Evolutionary conservation across 2,797 vertebrate species (phyloP).

Genomic region (Octomys mimax): DNA sequence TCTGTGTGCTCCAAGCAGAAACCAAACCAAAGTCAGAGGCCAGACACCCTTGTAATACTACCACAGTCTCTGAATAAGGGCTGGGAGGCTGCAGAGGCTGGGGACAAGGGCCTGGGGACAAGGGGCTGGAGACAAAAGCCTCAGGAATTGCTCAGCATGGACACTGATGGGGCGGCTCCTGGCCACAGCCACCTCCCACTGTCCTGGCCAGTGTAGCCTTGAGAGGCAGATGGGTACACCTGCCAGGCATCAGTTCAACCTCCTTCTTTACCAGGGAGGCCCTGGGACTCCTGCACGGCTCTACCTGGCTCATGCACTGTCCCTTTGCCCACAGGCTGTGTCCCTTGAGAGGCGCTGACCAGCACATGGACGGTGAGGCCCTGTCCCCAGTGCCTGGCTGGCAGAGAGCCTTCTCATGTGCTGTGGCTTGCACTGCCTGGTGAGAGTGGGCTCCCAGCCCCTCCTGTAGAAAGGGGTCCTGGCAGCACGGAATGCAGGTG

Average conservation of each 20-base stretch:
- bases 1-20: conserved; percentile 72
- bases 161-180: not conserved
- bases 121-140: not conserved
- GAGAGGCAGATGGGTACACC: not conserved
- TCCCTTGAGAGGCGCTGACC: not conserved
- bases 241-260: not conserved
- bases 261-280: not conserved
- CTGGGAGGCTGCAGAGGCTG: not conserved
- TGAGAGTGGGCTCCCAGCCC: not conserved
- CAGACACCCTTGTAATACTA: conserved; percentile 37
- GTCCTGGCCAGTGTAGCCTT: not conserved
- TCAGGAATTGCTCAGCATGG: not conserved
- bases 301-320: not conserved
- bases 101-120: not conserved
- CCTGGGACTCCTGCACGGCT: too few species aligned
- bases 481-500: not conserved
- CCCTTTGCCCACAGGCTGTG: too few species aligned
- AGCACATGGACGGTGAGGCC: not conserved
- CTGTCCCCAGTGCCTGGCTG: not conserved
- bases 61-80: conserved; percentile 67
- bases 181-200: not conserved
- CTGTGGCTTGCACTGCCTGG: not conserved
- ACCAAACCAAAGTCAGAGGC: conserved; percentile 76
- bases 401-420: too few species aligned
- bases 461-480: not conserved